Evolutionary conservation across 2,888 invertebrate genomes (phyloP), one percentile per base, ranked within the genome.

Genomic region (Phaedon cochleariae): DNA sequence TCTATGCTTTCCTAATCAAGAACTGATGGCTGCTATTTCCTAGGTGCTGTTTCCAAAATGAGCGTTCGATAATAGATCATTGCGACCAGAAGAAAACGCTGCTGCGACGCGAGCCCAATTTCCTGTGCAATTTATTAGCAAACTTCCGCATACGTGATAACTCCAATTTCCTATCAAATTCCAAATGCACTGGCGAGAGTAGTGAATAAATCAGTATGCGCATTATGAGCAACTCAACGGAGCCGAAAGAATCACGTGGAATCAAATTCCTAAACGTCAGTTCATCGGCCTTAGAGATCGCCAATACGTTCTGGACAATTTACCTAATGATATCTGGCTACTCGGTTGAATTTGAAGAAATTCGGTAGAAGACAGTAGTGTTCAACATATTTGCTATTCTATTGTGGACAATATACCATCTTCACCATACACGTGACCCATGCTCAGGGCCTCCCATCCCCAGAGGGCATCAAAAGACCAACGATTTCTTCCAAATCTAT

Each of bases 81-180:
- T 59, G 41, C 21, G 46, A n/a, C 53, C 21, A 51, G 49, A 55
- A 48, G 34, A 26, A 49, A 59, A 22, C 34, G 57, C 51, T 52
- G 12, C 20, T 17, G 31, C 37, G 51, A 54, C 34, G 29, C 52
- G 63, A 45, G 59, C 65, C 49, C 57, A 62, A 63, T 68, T 65
- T 62, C 60, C 62, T 59, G 29, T 55, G 18, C 57, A 70, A 70
- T 66, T 68, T 68, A 70, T 70, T 63, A 66, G 54, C 60, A 59
- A 68, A 70, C 60, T 70, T 68, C 66, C 68, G 68, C 64, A 41
- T 12, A 66, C 68, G 70, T 68, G 65, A 65, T 70, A 66, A 68
- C 66, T 70, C 64, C 70, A 70, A 70, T 70, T 70, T 70, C 70
- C 70, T 65, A 59, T 66, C 48, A 65, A 62, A 64, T 64, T 66